Evolutionary conservation across 2,797 vertebrate genomes (phyloP).

Genomic region (Pseudomugil tenellus): DNA sequence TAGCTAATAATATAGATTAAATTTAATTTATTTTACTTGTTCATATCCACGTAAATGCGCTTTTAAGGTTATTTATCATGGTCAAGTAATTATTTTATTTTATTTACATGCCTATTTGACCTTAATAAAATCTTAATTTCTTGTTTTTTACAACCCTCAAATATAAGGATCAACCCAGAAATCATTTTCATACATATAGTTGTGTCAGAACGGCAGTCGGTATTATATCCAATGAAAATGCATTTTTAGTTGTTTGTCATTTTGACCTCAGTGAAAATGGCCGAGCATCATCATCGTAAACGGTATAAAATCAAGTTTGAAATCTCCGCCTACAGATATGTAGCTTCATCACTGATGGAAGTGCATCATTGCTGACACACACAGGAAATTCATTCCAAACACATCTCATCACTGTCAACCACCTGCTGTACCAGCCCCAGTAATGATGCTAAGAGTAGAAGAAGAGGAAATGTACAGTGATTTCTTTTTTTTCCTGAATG

Average conservation of each 20-base stretch:
- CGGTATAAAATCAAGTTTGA: constrained; percentile 21
- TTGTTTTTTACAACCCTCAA: not conserved
- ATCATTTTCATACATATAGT: not conserved
- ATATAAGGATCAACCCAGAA: not conserved
- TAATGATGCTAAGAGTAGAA: constrained; percentile 40
- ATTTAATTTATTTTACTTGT: not conserved
- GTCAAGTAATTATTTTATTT: not conserved
- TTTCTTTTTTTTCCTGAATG: constrained; percentile 10
- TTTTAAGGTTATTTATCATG: not conserved
- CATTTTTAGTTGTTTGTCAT: not conserved
- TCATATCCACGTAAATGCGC: not conserved
- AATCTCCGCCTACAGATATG: constrained; percentile 29
- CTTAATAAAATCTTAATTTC: not conserved
- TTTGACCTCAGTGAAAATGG: constrained; percentile 4
- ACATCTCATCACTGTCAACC: constrained; percentile 63
- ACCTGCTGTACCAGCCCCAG: constrained; percentile 51
- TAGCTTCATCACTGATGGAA: constrained; percentile 32
- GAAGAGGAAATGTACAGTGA: constrained; percentile 29
- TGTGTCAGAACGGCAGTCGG: not conserved
- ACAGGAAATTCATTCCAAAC: constrained; percentile 48
- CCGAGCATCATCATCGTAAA: constrained; percentile 15
- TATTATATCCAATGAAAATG: not conserved
- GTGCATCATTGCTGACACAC: constrained; percentile 46
- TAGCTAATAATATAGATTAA: not conserved
- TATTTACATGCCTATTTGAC: not conserved